Conservation (phyloP, 2,113 vertebrate genomes). For the Burhinus bistriatus region DNA sequence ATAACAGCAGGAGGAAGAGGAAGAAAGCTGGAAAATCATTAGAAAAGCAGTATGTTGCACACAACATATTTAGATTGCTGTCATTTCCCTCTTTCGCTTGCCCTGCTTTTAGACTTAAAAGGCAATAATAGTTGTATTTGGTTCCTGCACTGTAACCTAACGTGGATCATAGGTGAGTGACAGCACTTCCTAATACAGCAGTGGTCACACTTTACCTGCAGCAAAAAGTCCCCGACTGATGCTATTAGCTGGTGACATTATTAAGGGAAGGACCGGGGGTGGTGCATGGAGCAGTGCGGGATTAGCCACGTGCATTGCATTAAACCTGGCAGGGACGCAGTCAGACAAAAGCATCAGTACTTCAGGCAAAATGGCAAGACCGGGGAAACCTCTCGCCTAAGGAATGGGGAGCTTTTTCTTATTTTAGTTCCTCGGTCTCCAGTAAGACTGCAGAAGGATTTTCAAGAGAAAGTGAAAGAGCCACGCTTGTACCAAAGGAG, state of each 20-base stretch:
- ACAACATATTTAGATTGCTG: not conserved
- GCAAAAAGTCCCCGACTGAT: not conserved
- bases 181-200: not conserved
- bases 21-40: not conserved
- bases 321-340: not conserved
- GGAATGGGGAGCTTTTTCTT: not conserved
- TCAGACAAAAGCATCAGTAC: not conserved
- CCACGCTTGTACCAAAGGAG: not conserved
- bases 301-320: accelerated
- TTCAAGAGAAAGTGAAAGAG: not conserved
- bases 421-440: not conserved
- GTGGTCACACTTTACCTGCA: not conserved
- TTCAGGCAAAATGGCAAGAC: not conserved
- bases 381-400: not conserved
- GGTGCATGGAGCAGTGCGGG: not conserved
- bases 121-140: not conserved
- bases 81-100: not conserved
- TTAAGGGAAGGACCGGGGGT: accelerated
- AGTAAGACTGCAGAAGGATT: not conserved
- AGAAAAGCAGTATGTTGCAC: not conserved
- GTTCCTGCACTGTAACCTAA: not conserved
- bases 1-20: not conserved
- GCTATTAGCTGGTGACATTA: too few relatives aligned
- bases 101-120: not conserved
- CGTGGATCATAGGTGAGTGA: accelerated